Evolutionary conservation across 2,888 invertebrate species (phyloP).

Genomic region (Notodonta ziczac): DNA sequence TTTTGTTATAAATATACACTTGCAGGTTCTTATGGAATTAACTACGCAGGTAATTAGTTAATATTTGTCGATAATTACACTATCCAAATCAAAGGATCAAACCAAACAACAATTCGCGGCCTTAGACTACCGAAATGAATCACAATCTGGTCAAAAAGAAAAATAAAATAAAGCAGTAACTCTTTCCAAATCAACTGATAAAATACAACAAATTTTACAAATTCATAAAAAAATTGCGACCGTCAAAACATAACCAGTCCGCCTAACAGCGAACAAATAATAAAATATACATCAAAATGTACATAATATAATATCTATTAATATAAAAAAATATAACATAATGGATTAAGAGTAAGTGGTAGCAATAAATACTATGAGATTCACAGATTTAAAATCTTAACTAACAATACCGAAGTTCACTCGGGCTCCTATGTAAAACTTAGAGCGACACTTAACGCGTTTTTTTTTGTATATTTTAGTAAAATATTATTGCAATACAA

Average conservation of each 20-base stretch:
- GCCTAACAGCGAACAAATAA: conserved; percentile 76
- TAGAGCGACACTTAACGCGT: conserved; percentile 74
- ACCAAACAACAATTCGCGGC: conserved; percentile 66
- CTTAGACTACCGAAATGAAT: conserved; percentile 67
- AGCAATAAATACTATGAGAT: conserved; percentile 85
- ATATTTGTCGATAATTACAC: conserved; percentile 55
- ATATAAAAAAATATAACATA: conserved; percentile 81
- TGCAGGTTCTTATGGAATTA: conserved; percentile 69
- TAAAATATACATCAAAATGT: conserved; percentile 85
- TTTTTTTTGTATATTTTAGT: conserved; percentile 80
- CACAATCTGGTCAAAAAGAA: conserved; percentile 68
- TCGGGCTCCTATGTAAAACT: conserved; percentile 75
- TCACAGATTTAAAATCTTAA: conserved; percentile 84
- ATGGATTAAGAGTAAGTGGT: conserved; percentile 81
- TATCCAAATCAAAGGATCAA: conserved; percentile 60
- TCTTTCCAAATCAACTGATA: conserved; percentile 73
- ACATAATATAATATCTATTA: conserved; percentile 83
- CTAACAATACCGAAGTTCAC: conserved; percentile 81
- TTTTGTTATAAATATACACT: conserved; percentile 77
- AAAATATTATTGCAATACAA: conserved; percentile 84
- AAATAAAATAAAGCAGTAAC: conserved; percentile 57
- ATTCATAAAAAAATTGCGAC: conserved; percentile 75
- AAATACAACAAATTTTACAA: conserved; percentile 82
- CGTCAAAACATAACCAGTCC: conserved; percentile 77
- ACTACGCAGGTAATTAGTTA: conserved; percentile 58